Base-by-base conservation (phyloP, 2,797 vertebrate genomes). In the Etheostoma nigrum region DNA sequence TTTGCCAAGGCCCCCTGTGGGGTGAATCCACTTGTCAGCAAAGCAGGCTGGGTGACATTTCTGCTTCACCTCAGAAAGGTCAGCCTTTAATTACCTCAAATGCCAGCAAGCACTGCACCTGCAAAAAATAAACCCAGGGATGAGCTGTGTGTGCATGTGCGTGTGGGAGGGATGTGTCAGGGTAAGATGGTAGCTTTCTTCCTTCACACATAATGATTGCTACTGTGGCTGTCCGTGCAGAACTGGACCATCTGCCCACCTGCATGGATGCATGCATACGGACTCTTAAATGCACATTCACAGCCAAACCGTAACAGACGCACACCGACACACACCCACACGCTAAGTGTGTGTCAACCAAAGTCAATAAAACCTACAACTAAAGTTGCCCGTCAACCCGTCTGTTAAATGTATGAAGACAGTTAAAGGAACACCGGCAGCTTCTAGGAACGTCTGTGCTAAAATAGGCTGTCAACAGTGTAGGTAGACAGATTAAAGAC, bases 41-140 rank as follows among this genome's bases (percentile, higher is more conserved):
- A 76, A 88, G 89, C 89, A 57, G 91, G 73, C 89, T 58, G 76
- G 82, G 90, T 95, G 95, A 95, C 94, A 95, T 95, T 95, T 95
- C 86, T 93, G 88, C 91, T 85, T 95, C 92, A 91, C 92, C 91
- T 92, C 88, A 92, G 84, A 95, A 95, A 96, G 95, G 94, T 95
- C 94, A 95, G 60, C 82, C 90, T 93, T 93, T 95, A 95, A 96
- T 95, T 92, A 95, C 91, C 91, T 91, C 79, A 95, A 95, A 96
- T 95, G 95, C 93, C 94, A 95, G 86, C 79, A 86, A 92, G 84
- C 86, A 84, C 72, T 73, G 87, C 91, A 95, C 93, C 91, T 95
- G 91, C 89, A 89, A 86, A 93, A 90, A 87, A 92, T 83, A 90
- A 90, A 85, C 74, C 79, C 36, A 27, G 25, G 36, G 84, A 90